phyloP scores from a whole-genome alignment of 2,113 vertebrate species.

The Zapornia atra region DNA sequence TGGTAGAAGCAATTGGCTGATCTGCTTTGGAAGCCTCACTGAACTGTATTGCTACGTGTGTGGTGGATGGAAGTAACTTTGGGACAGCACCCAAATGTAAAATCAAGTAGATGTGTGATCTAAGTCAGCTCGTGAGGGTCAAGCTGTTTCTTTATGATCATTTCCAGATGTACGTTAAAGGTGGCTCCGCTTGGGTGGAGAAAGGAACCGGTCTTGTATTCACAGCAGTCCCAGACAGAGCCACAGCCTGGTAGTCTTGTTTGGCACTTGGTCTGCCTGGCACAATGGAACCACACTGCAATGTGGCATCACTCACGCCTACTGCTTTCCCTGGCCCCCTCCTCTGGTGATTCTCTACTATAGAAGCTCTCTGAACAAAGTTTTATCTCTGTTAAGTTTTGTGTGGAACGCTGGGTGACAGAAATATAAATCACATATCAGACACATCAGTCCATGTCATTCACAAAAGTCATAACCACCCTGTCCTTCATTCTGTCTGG shows the following conservation, averaged over 20 bases:
- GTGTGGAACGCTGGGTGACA: background rate
- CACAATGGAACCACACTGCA: background rate
- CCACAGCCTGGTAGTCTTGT: background rate
- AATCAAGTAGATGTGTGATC: conserved; percentile 14
- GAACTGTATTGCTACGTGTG: background rate
- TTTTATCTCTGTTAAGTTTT: background rate
- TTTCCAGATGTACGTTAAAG: background rate
- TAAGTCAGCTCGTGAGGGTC: background rate
- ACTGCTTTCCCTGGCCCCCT: background rate
- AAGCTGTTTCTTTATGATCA: conserved; percentile 5
- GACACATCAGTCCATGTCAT: background rate
- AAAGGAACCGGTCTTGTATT: background rate
- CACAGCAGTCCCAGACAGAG: background rate
- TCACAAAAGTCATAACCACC: background rate
- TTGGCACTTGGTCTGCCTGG: background rate
- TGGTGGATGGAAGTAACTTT: background rate
- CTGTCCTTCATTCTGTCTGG: background rate
- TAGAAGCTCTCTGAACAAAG: background rate
- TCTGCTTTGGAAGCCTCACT: background rate
- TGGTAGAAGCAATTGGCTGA: background rate
- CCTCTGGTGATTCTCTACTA: background rate
- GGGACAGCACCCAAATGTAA: background rate
- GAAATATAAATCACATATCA: background rate
- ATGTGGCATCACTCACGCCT: background rate
- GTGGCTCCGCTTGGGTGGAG: background rate